Percentiles rank a stretch among this genome's conserved stretches.
Conservation (phyloP, 2,797 vertebrate genomes). For the Cercopithecus neglectus region DNA sequence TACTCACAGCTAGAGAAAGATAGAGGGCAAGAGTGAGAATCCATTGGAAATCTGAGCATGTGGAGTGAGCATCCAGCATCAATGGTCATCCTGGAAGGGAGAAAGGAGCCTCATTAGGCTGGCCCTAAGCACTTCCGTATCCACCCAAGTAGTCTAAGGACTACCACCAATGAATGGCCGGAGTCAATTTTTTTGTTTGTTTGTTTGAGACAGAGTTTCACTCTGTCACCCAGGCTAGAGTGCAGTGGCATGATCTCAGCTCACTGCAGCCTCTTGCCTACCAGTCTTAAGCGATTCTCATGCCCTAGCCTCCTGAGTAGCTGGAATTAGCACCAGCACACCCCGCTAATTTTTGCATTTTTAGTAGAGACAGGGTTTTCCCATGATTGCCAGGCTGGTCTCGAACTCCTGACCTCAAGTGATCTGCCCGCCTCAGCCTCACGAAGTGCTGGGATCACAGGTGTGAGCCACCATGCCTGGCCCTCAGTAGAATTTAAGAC, state of each 20-base stretch:
- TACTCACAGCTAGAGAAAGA: conserved; percentile 89
- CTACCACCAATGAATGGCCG: conserved; percentile 3
- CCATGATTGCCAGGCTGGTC: background rate
- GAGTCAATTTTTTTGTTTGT: background rate
- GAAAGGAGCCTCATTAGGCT: conserved; percentile 64
- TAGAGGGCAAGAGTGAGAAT: conserved; percentile 87
- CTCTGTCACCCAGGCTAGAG: background rate
- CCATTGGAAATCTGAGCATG: conserved; percentile 87
- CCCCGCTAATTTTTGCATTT: background rate
- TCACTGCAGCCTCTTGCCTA: background rate
- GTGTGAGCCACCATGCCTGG: background rate
- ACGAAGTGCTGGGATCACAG: background rate
- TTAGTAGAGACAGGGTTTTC: background rate
- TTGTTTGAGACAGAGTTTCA: background rate
- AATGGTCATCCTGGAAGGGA: conserved; percentile 83
- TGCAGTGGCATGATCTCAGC: background rate
- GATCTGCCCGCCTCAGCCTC: background rate
- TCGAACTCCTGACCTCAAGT: background rate
- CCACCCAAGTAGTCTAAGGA: background rate
- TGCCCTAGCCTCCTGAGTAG: background rate
- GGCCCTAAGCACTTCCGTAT: background rate
- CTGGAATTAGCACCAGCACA: background rate
- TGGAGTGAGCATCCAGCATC: conserved; percentile 85
- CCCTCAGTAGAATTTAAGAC: background rate
- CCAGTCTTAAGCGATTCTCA: background rate